These are phyloP conservation scores for Mustela nigripes DNA, from an alignment of 2,113 vertebrate species.

Conservation along the genomic window DNA sequence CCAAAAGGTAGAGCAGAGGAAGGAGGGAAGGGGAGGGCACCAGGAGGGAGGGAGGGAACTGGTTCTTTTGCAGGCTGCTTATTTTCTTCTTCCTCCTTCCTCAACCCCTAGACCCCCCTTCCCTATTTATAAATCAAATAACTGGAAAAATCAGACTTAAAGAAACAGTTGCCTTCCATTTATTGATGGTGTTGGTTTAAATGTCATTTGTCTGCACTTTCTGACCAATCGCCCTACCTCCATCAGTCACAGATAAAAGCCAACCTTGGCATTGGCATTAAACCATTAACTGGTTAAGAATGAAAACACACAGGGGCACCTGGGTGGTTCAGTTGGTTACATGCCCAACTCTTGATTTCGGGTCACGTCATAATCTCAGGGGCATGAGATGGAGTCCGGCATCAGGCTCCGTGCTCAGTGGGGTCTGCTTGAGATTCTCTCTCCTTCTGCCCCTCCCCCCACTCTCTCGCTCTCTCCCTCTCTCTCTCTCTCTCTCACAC, in stretches of 20 bases:
- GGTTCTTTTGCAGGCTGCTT: background rate
- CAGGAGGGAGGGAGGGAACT: background rate
- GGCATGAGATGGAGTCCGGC: background rate
- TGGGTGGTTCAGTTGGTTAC: background rate
- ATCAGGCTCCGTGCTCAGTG: background rate
- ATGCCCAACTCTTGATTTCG: background rate
- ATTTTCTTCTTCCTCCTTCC: conserved; percentile 2
- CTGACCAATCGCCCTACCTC: background rate
- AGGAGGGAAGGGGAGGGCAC: background rate
- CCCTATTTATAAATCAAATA: background rate
- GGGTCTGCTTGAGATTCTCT: background rate
- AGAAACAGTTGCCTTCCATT: background rate
- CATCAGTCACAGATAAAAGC: background rate
- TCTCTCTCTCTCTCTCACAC: background rate
- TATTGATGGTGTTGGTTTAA: conserved; percentile 26
- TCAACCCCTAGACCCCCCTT: background rate
- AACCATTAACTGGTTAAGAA: background rate
- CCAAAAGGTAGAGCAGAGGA: conserved; percentile 24
- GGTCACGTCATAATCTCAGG: background rate
- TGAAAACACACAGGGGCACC: background rate
- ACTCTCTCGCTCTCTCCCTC: background rate
- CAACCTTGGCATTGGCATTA: background rate
- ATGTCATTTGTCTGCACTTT: background rate
- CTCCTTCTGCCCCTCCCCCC: background rate
- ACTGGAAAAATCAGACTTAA: conserved; percentile 18